phyloP scores from a whole-genome alignment of 2,113 vertebrate genomes.

The Bubo bubo region DNA sequence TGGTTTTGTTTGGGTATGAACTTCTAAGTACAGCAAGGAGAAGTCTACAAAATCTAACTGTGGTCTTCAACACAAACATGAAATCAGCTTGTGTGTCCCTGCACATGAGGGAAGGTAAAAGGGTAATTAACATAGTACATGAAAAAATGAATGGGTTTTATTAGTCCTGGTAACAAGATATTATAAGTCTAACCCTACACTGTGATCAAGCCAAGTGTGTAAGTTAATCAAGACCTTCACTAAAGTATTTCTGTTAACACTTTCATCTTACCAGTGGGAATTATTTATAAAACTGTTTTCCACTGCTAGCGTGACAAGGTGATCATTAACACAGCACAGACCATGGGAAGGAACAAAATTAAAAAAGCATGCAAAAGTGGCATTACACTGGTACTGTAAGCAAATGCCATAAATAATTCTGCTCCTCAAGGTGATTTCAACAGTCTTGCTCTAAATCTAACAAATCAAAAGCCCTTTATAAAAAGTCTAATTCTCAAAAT shows the following conservation, averaged over 20 bases:
- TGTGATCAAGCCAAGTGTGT: conserved; percentile 5
- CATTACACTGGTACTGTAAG: conserved; percentile 6
- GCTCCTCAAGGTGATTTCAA: conserved; percentile 33
- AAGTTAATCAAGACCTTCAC: conserved; percentile 55
- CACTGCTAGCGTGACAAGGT: conserved; percentile 49
- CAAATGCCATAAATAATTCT: conserved; percentile 39
- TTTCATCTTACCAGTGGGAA: conserved; percentile 45
- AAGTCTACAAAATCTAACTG: conserved; percentile 18
- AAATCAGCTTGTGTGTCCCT: background rate
- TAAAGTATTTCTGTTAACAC: conserved; percentile 62
- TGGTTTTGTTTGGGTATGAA: conserved; percentile 18
- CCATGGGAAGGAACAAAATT: conserved; percentile 19
- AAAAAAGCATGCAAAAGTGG: conserved; percentile 22
- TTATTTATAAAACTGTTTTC: conserved; percentile 62
- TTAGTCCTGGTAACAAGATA: conserved; percentile 25
- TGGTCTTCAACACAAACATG: background rate
- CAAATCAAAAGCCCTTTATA: conserved; percentile 41
- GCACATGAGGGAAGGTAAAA: conserved; percentile 41
- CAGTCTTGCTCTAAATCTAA: conserved; percentile 47
- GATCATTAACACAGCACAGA: conserved; percentile 48
- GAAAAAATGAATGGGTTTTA: conserved; percentile 37
- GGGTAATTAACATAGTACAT: conserved; percentile 12
- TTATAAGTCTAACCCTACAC: background rate
- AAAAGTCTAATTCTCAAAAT: conserved; percentile 41
- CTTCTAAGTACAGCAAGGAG: background rate